A percentile compares a stretch with the other conserved stretches of the same genome.
Conservation (phyloP, 2,113 vertebrate genomes). For the Cygnus atratus region DNA sequence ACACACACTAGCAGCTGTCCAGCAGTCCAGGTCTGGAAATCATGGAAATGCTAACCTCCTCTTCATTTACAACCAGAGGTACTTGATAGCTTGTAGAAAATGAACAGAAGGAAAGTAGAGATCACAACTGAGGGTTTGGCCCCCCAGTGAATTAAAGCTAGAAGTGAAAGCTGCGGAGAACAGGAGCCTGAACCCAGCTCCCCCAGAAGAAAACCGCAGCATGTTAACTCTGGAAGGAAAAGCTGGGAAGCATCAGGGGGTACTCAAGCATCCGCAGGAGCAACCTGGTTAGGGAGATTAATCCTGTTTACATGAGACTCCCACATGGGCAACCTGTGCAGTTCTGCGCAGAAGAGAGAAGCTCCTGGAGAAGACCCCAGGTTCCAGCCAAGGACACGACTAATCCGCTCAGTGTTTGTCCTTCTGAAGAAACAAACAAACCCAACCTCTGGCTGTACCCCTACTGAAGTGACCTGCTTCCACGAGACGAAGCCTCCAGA, state of each 20-base stretch:
- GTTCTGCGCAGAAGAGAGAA: background rate
- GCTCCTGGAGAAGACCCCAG: background rate
- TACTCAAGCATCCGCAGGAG: background rate
- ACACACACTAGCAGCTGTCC: background rate
- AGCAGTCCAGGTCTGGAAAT: background rate
- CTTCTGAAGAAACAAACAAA: background rate
- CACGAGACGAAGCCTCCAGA: fast-evolving
- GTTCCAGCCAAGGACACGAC: background rate
- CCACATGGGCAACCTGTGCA: background rate
- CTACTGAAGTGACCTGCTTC: background rate
- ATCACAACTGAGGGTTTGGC: background rate
- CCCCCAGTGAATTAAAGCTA: background rate
- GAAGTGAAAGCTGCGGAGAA: background rate
- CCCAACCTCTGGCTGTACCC: background rate
- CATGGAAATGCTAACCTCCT: background rate
- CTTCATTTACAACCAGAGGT: background rate
- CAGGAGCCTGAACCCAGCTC: background rate
- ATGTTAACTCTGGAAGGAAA: fast-evolving
- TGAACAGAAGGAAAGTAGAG: background rate
- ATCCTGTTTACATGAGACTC: background rate
- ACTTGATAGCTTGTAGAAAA: background rate
- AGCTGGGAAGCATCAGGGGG: background rate
- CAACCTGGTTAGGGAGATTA: background rate
- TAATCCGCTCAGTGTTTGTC: background rate
- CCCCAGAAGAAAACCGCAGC: fast-evolving